These are phyloP conservation scores for Molossus alvarezi DNA, from an alignment of 2,797 vertebrate species.

Conservation along the genomic window DNA sequence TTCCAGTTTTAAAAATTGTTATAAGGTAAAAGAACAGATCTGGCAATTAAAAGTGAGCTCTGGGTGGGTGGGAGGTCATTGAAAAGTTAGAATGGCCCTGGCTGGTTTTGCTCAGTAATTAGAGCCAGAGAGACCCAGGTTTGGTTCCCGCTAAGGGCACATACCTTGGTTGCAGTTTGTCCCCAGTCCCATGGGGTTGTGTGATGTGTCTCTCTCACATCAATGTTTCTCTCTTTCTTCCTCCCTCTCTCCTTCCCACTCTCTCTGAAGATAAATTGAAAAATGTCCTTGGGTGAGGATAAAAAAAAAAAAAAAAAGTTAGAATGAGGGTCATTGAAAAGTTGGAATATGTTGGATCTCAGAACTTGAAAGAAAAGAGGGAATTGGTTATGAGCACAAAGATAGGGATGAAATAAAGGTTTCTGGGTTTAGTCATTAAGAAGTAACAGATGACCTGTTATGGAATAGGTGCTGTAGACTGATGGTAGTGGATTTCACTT, in stretches of 20 bases:
- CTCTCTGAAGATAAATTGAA: too few species aligned
- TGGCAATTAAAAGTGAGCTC: background rate
- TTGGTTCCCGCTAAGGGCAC: too few species aligned
- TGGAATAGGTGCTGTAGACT: background rate
- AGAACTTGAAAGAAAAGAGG: constrained; percentile 3
- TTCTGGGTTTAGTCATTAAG: background rate
- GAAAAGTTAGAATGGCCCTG: background rate
- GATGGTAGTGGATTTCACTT: background rate
- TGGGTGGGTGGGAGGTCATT: background rate
- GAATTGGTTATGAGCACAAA: background rate
- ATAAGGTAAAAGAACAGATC: constrained; percentile 2
- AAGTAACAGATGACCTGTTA: background rate
- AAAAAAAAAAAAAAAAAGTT: background rate
- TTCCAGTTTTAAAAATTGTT: constrained; percentile 19
- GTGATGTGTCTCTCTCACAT: too few species aligned
- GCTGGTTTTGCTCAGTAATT: too few species aligned
- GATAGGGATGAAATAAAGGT: background rate
- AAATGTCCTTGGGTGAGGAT: too few species aligned
- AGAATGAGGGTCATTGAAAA: background rate
- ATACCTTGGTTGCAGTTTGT: too few species aligned
- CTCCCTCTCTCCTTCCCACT: too few species aligned
- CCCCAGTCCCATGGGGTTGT: too few species aligned
- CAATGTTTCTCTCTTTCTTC: too few species aligned
- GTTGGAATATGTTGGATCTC: background rate
- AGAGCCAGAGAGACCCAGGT: too few species aligned